A percentile compares a stretch with the other conserved stretches of the same genome.
These are phyloP conservation scores for Xerus inauris DNA, from an alignment of 2,113 vertebrate species.

Conservation along the genomic window DNA sequence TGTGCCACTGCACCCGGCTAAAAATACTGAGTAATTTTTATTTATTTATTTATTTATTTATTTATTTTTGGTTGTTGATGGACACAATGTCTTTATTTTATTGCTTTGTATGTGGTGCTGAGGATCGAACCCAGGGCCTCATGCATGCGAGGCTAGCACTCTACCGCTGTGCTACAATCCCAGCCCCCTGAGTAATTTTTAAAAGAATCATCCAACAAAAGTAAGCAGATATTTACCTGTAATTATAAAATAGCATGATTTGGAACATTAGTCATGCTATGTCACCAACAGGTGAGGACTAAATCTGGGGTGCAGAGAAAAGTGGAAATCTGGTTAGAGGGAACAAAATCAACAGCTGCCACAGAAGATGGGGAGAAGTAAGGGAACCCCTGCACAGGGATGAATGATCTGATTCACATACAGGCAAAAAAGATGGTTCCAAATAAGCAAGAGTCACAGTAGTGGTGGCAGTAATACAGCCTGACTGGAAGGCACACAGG, in stretches of 20 bases:
- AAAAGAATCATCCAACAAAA: slow-evolving; percentile 12
- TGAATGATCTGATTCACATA: not conserved
- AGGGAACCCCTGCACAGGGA: not conserved
- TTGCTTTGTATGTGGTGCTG: no score
- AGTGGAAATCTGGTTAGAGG: not conserved
- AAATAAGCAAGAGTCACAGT: not conserved
- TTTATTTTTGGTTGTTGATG: no score
- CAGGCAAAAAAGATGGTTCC: not conserved
- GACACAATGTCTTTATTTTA: no score
- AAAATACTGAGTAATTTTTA: no score
- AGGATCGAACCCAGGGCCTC: no score
- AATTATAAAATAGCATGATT: slow-evolving; percentile 6
- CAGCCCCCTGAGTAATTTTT: no score
- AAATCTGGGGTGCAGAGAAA: not conserved
- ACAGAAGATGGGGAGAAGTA: not conserved
- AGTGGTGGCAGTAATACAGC: not conserved
- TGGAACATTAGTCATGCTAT: not conserved
- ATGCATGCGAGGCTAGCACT: no score
- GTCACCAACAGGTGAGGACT: not conserved
- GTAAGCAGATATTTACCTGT: not conserved
- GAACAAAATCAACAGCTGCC: not conserved
- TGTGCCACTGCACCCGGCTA: no score
- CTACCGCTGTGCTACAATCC: no score
- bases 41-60: no score
- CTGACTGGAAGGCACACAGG: not conserved